Percentiles rank a stretch among this genome's conserved stretches.
These are phyloP conservation scores for Bovichtus diacanthus DNA, from an alignment of 2,797 vertebrate species.

Conservation along the genomic window DNA sequence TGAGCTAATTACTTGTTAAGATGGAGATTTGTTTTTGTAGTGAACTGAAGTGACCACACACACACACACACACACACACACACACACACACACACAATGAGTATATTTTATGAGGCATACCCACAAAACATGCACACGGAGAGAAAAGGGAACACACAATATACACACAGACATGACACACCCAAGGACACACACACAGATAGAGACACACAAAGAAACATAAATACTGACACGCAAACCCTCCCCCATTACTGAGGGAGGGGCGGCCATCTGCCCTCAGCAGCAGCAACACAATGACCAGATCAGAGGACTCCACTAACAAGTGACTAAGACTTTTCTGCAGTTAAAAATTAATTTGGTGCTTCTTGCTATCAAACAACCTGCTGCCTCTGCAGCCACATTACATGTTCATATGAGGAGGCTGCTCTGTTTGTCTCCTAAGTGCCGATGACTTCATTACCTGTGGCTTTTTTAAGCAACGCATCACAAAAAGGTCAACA, in stretches of 20 bases:
- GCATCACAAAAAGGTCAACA: conserved; percentile 35
- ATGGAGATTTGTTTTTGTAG: conserved; percentile 14
- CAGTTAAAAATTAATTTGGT: conserved; percentile 58
- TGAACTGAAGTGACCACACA: conserved; percentile 4
- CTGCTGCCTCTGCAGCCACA: conserved; percentile 14
- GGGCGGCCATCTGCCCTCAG: conserved; percentile 81
- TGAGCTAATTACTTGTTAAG: conserved; percentile 9
- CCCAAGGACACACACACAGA: conserved; percentile 22
- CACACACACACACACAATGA: neutral
- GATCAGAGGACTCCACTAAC: conserved; percentile 72
- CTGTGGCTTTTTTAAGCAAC: conserved; percentile 41
- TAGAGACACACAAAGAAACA: conserved; percentile 38
- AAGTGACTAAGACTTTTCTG: conserved; percentile 59
- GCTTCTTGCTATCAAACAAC: conserved; percentile 49
- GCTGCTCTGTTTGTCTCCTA: conserved; percentile 27
- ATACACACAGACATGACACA: conserved; percentile 15
- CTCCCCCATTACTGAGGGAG: conserved; percentile 64
- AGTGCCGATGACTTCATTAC: conserved; percentile 57
- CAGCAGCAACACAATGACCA: conserved; percentile 71
- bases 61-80: conserved; percentile 6
- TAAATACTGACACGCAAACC: conserved; percentile 38
- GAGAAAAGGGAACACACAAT: too few relatives aligned
- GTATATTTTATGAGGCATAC: conserved; percentile 2
- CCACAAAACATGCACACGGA: conserved; percentile 11
- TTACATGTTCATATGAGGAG: conserved; percentile 20